Evolutionary conservation across 1,140 invertebrate genomes (phyloP).

Genomic region (Pseudomyrmex sp.): DNA sequence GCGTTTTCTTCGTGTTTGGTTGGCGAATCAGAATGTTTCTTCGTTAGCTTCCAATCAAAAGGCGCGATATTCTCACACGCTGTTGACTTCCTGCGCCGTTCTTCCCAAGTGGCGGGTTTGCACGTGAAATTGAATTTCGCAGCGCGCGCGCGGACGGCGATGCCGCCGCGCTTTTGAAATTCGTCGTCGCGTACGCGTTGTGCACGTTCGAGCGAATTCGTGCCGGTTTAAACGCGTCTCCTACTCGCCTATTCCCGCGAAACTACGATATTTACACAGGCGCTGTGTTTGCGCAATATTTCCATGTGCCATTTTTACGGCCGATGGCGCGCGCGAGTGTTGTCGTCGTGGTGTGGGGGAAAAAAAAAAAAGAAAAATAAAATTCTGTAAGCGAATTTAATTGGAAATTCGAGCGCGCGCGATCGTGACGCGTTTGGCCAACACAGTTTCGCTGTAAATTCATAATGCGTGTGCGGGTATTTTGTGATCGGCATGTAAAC

Average conservation of each 20-base stretch:
- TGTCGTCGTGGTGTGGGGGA: conserved; percentile 16
- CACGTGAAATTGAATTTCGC: conserved; percentile 49
- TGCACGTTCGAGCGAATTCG: conserved; percentile 48
- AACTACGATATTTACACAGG: conserved; percentile 54
- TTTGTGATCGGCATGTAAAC: conserved; percentile 15
- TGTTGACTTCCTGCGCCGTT: conserved; percentile 24
- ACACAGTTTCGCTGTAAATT: conserved; percentile 22
- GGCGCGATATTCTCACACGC: conserved; percentile 10
- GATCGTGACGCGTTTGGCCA: conserved; percentile 45
- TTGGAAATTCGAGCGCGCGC: conserved; percentile 45
- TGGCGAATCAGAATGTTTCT: conserved; percentile 55
- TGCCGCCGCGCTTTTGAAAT: conserved; percentile 46
- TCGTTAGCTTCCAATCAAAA: conserved; percentile 57
- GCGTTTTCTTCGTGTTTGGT: conserved; percentile 43
- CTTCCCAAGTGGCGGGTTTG: conserved; percentile 23
- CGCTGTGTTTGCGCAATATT: conserved; percentile 54
- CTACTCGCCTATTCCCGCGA: background rate
- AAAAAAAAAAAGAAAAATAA: conserved; percentile 2
- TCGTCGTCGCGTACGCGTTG: conserved; percentile 30
- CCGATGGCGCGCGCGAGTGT: conserved; percentile 18
- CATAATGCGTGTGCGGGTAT: conserved; percentile 16
- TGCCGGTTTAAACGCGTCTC: conserved; percentile 51
- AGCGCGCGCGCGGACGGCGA: conserved; percentile 5
- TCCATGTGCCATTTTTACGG: conserved; percentile 58
- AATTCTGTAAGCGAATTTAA: conserved; percentile 53